Conservation (phyloP, 2,888 invertebrate species). For the Drosophila fulvimacula region DNA sequence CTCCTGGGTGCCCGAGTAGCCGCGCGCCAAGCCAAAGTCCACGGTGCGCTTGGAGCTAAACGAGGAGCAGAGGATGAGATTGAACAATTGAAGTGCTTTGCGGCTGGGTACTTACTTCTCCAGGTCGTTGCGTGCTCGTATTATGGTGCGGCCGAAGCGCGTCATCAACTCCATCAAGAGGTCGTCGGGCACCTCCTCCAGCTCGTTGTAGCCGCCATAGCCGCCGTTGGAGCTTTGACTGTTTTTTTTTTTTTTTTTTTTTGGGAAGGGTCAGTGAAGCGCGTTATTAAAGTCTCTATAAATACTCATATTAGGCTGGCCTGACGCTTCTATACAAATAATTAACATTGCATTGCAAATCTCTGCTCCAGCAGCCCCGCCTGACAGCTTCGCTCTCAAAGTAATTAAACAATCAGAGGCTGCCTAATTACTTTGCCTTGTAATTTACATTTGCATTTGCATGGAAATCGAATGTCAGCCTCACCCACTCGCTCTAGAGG, state of each 20-base stretch:
- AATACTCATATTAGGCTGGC: constrained; percentile 30
- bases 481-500: not conserved
- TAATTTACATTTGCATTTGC: constrained; percentile 44
- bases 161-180: constrained; percentile 90
- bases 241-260: too few relatives aligned
- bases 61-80: not conserved
- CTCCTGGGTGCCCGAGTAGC: constrained; percentile 94
- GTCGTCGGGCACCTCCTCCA: constrained; percentile 91
- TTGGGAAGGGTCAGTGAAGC: constrained; percentile 56
- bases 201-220: constrained; percentile 85
- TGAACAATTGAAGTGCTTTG: not conserved
- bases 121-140: constrained; percentile 91
- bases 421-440: constrained; percentile 43
- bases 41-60: constrained; percentile 89
- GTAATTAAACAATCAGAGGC: constrained; percentile 39
- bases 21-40: constrained; percentile 94
- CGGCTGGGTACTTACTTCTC: constrained; percentile 88
- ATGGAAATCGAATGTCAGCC: constrained; percentile 36
- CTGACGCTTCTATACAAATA: constrained; percentile 44
- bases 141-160: constrained; percentile 90
- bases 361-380: too few relatives aligned
- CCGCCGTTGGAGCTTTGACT: constrained; percentile 79
- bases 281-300: constrained; percentile 66
- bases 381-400: constrained; percentile 10
- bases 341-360: constrained; percentile 40